Conservation (phyloP, 2,888 invertebrate species). For the Agelastica alni region DNA sequence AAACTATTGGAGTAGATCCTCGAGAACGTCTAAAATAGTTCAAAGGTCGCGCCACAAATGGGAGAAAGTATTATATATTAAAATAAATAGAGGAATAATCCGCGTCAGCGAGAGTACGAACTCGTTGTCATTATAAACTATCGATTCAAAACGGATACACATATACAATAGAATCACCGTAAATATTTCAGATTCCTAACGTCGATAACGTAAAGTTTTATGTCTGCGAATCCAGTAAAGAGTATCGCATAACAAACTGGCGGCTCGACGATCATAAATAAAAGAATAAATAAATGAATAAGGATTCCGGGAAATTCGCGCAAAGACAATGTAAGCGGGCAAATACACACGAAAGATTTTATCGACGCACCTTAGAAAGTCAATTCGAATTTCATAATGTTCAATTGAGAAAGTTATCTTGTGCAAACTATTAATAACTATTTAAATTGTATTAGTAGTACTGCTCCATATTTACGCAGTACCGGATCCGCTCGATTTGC, state of each 20-base stretch:
- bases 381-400: slow-evolving; percentile 39
- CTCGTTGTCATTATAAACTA: slow-evolving; percentile 22
- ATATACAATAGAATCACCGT: slow-evolving; percentile 20
- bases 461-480: slow-evolving; percentile 23
- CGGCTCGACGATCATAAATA: slow-evolving; percentile 28
- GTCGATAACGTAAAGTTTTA: slow-evolving; percentile 25
- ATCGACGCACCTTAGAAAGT: slow-evolving; percentile 40
- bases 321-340: slow-evolving; percentile 32
- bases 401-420: slow-evolving; percentile 40
- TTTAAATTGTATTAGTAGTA: slow-evolving; percentile 41
- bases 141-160: slow-evolving; percentile 16
- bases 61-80: slow-evolving; percentile 9
- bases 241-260: slow-evolving; percentile 31
- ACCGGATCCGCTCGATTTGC: slow-evolving; percentile 3
- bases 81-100: too few relatives aligned
- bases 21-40: too few relatives aligned
- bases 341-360: slow-evolving; percentile 30
- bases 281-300: slow-evolving; percentile 33
- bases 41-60: slow-evolving; percentile 1
- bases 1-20: too few relatives aligned
- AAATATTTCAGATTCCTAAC: slow-evolving; percentile 26
- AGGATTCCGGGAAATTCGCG: slow-evolving; percentile 34
- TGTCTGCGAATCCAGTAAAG: slow-evolving; percentile 30
- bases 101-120: slow-evolving; percentile 14
- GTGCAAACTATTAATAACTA: slow-evolving; percentile 42